A percentile compares a stretch with the other conserved stretches of the same genome.
Evolutionary conservation across 2,888 invertebrate species (phyloP).

Genomic region (Criorhina ranunculi): DNA sequence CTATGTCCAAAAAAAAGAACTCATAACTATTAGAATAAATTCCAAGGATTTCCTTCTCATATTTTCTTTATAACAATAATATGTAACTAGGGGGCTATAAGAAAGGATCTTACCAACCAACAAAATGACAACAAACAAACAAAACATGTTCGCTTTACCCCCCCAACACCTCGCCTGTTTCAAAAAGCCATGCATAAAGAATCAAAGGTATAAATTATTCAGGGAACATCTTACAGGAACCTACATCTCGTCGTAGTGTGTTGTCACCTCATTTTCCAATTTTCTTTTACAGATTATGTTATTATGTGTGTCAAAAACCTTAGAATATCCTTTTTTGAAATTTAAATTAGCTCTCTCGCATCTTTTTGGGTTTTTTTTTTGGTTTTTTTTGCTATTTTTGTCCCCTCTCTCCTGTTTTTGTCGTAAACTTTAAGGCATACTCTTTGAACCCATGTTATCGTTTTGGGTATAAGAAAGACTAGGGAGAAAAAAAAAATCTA

Average conservation of each 20-base stretch:
- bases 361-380: constrained; percentile 3
- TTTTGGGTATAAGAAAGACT: constrained; percentile 45
- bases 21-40: constrained; percentile 26
- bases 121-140: constrained; percentile 54
- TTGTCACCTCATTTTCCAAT: constrained; percentile 73
- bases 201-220: constrained; percentile 72
- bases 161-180: too few species aligned
- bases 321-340: constrained; percentile 72
- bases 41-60: background rate
- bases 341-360: constrained; percentile 65
- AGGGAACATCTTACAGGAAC: constrained; percentile 65
- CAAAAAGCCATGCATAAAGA: constrained; percentile 72
- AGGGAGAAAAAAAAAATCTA: constrained; percentile 33
- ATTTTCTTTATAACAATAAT: constrained; percentile 25
- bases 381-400: background rate
- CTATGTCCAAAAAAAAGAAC: constrained; percentile 18
- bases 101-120: constrained; percentile 14
- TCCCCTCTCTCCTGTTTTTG: constrained; percentile 5
- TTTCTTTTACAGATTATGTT: constrained; percentile 73
- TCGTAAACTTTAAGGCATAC: constrained; percentile 21
- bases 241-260: constrained; percentile 48
- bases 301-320: constrained; percentile 74
- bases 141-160: constrained; percentile 60
- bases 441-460: constrained; percentile 60
- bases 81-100: constrained; percentile 23